A percentile compares a stretch with the other conserved stretches of the same genome.
These are phyloP conservation scores for Eulemur macaco DNA, from an alignment of 2,113 vertebrate genomes.

Conservation along the genomic window DNA sequence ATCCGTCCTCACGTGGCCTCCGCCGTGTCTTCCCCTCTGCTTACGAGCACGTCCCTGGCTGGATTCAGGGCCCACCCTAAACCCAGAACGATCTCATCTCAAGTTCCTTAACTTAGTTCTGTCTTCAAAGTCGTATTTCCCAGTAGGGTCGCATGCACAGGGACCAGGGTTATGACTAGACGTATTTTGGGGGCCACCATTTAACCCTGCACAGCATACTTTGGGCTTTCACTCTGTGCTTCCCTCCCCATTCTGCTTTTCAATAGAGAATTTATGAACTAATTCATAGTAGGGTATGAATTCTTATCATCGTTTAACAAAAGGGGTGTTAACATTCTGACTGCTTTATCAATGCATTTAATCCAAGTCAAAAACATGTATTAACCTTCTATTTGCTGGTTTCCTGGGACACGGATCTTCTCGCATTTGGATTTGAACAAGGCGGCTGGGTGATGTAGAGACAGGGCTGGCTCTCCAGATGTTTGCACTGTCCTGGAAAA, in stretches of 20 bases:
- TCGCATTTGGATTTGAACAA: neutral
- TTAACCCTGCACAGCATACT: neutral
- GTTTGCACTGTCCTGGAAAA: rapidly evolving
- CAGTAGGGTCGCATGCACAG: neutral
- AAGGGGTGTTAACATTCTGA: neutral
- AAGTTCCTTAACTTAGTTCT: neutral
- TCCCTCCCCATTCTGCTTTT: neutral
- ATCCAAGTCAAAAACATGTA: neutral
- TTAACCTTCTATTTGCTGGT: neutral
- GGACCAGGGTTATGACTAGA: too few relatives aligned
- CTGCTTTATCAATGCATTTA: neutral
- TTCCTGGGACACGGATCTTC: neutral
- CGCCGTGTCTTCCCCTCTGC: rapidly evolving
- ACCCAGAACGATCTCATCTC: neutral
- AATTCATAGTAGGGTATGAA: neutral
- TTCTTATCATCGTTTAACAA: neutral
- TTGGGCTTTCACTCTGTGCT: rapidly evolving
- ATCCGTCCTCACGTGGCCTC: neutral
- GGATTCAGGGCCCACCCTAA: neutral
- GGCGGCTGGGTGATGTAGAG: rapidly evolving
- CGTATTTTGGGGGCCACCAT: too few relatives aligned
- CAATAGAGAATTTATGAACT: neutral
- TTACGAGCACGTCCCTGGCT: neutral
- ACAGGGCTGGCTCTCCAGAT: rapidly evolving
- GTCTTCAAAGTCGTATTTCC: neutral